Percentiles rank a stretch among this genome's conserved stretches.
phyloP scores from a whole-genome alignment of 1,140 invertebrate species.

The Ctenoplectra terminalis region DNA sequence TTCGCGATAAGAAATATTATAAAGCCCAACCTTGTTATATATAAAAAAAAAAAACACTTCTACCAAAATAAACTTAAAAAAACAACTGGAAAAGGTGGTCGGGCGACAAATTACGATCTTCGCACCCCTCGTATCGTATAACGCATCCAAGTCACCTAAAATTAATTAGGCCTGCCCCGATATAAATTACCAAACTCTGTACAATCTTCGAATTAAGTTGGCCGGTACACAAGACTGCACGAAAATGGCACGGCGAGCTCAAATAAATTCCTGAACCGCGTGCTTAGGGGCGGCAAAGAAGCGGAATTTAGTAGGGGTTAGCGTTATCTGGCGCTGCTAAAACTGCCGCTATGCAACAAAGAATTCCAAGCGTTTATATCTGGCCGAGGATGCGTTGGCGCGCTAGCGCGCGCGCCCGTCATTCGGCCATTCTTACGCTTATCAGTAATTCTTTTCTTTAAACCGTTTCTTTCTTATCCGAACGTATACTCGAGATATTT shows the following conservation, averaged over 20 bases:
- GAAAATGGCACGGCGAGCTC: background rate
- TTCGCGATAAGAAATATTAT: no score
- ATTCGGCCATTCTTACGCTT: constrained; percentile 36
- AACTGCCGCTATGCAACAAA: constrained; percentile 37
- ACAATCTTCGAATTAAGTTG: background rate
- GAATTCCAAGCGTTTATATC: constrained; percentile 27
- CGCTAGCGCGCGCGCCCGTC: background rate
- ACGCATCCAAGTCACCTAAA: no score
- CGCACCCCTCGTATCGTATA: no score
- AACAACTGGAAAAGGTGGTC: no score
- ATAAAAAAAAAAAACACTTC: no score
- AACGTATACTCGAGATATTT: constrained; percentile 10
- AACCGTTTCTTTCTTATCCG: constrained; percentile 27
- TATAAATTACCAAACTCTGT: background rate
- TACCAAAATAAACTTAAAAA: no score
- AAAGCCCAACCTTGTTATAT: no score
- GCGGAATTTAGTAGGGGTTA: constrained; percentile 23
- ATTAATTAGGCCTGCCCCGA: background rate
- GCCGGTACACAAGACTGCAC: background rate
- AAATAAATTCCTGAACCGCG: constrained; percentile 36
- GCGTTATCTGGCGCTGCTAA: constrained; percentile 38
- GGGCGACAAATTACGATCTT: no score
- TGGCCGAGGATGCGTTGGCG: background rate
- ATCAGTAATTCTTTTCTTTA: constrained; percentile 34
- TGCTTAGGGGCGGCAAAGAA: constrained; percentile 25